Evolutionary conservation across 2,888 invertebrate species (phyloP).

Genomic region (Cheilosia vernalis): DNA sequence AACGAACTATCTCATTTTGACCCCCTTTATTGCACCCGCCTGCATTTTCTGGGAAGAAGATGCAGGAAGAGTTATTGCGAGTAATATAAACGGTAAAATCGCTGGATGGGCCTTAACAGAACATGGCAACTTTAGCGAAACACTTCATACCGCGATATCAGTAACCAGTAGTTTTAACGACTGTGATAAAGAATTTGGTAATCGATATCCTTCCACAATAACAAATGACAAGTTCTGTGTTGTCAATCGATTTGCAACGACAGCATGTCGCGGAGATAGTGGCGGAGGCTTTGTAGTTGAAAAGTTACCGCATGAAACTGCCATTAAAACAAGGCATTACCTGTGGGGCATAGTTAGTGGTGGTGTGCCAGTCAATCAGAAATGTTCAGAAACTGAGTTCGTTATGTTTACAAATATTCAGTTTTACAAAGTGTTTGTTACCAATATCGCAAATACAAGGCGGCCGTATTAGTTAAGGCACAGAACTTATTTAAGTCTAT

Average conservation of each 20-base stretch:
- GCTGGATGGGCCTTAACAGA: conserved; percentile 77
- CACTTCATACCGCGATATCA: conserved; percentile 70
- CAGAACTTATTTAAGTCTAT: too few species aligned
- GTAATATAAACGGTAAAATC: not conserved
- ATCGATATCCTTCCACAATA: conserved; percentile 67
- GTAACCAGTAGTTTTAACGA: conserved; percentile 65
- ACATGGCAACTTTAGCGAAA: conserved; percentile 45
- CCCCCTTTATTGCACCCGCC: conserved; percentile 80
- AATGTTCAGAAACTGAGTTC: conserved; percentile 39
- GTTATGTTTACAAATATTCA: conserved; percentile 76
- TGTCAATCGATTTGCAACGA: conserved; percentile 70
- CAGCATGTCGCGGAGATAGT: conserved; percentile 78
- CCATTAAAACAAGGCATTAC: conserved; percentile 56
- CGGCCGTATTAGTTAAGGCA: too few species aligned
- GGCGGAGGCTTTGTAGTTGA: conserved; percentile 78
- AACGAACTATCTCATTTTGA: conserved; percentile 77
- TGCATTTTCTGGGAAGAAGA: conserved; percentile 78
- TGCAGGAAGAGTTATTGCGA: conserved; percentile 31
- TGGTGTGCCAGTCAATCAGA: conserved; percentile 50
- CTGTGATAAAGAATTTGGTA: conserved; percentile 70
- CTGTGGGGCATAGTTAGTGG: conserved; percentile 78
- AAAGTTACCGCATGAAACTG: not conserved
- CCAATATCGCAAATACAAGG: not conserved
- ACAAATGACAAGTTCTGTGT: conserved; percentile 81
- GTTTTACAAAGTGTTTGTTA: conserved; percentile 36